Base-by-base conservation (phyloP, 2,888 invertebrate genomes). In the Eurois occulta region DNA sequence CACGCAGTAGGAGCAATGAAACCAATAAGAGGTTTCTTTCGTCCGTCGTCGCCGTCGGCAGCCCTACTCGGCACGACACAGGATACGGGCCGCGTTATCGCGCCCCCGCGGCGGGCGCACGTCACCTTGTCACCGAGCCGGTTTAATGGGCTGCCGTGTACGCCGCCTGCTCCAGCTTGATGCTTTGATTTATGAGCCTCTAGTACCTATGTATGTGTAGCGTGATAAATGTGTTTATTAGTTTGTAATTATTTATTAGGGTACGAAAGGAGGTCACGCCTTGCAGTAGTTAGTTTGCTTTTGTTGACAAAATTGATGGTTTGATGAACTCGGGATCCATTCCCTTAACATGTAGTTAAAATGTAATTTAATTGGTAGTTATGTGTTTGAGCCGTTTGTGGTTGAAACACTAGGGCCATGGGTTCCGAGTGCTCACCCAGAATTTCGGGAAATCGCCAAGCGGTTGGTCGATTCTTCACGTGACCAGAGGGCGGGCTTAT, bases 121-220 rank as follows among this genome's bases (percentile, higher is more conserved):
- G 95, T 95, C 96, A 95, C 95, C 96, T 95, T 95, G 96, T 96
- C 96, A 95, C 96, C 95, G 95, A 95, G 93, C 94, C 95, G 93
- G 92, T 95, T 95, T 96, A 96, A 96, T 96, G 95, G 95, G 94
- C 94, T 93, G 94, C 94, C 89, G 94, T 91, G 90, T 94, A 94
- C 93, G 85, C 87, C 91, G 93, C 85, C 91, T 87, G 88, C 86
- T 79, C 74, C 83, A 84, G 90, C 91, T 95, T 95, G 95, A 94
- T 94, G 90, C 93, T 95, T 92, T 93, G 91, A 91, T 91, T 91
- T 92, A 92, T 91, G 88, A 87, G 75, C 35, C 71, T 72, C 84
- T 80, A 72, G 80, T 86, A 84, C 75, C 81, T 87, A 85, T 83
- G 84, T 86, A 81, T 83, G 83, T 84, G 83, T 82, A 73, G 69